These are phyloP conservation scores for Cosmia trapezina DNA, from an alignment of 2,888 invertebrate genomes.

Conservation along the genomic window DNA sequence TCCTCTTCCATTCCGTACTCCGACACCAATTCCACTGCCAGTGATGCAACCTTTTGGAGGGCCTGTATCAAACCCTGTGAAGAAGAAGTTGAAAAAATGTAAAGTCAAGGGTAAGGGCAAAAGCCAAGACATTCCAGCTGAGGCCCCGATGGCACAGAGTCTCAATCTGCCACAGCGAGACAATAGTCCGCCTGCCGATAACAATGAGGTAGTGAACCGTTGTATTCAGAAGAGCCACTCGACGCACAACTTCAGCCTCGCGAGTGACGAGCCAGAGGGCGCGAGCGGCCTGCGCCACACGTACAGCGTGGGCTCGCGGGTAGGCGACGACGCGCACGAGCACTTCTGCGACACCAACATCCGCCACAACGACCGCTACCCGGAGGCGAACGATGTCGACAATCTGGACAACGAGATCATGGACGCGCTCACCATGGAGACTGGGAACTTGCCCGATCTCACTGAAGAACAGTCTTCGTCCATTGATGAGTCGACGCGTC, in stretches of 20 bases:
- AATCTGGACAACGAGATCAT: conserved; percentile 83
- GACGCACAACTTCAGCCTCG: conserved; percentile 73
- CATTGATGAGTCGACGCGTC: conserved; percentile 82
- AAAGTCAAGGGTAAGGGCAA: conserved; percentile 64
- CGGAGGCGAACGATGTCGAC: conserved; percentile 84
- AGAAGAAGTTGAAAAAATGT: conserved; percentile 57
- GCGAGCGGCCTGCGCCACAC: conserved; percentile 68
- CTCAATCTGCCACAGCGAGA: conserved; percentile 72
- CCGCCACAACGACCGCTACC: conserved; percentile 85
- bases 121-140: conserved; percentile 57
- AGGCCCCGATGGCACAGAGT: conserved; percentile 76
- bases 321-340: conserved; percentile 67
- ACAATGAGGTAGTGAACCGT: conserved; percentile 73
- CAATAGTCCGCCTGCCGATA: conserved; percentile 61
- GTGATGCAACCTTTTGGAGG: conserved; percentile 33
- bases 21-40: conserved; percentile 39
- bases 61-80: conserved; percentile 13
- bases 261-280: conserved; percentile 61
- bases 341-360: conserved; percentile 83
- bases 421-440: conserved; percentile 82
- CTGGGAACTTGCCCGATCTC: conserved; percentile 82
- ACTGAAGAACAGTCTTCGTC: conserved; percentile 85
- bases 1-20: conserved; percentile 67
- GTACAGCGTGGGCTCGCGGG: conserved; percentile 70
- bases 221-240: conserved; percentile 78